phyloP scores from a whole-genome alignment of 2,888 invertebrate species.

The Eremobia ochroleuca region DNA sequence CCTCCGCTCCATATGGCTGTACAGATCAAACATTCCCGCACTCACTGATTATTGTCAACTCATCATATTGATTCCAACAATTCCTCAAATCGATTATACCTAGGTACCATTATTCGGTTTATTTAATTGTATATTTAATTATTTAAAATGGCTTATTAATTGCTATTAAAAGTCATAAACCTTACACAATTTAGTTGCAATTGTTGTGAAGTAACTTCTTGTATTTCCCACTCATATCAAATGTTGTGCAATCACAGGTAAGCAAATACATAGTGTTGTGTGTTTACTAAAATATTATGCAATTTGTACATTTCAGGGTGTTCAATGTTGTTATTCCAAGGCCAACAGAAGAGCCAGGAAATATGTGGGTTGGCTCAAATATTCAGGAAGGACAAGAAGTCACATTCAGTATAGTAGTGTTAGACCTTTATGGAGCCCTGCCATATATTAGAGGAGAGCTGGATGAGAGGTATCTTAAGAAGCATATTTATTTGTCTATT shows the following conservation, averaged over 20 bases:
- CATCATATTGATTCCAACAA: too few species aligned
- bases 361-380: conserved; percentile 91
- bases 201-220: neutral
- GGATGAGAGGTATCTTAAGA: conserved; percentile 83
- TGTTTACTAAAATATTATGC: conserved; percentile 12
- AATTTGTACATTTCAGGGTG: conserved; percentile 80
- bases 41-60: too few species aligned
- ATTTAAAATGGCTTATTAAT: too few species aligned
- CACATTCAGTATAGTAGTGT: conserved; percentile 90
- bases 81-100: too few species aligned
- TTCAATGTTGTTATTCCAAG: conserved; percentile 94
- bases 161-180: too few species aligned
- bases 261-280: neutral
- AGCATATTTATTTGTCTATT: neutral
- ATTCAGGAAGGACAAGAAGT: conserved; percentile 92
- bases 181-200: neutral
- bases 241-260: conserved; percentile 35
- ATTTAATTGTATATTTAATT: too few species aligned
- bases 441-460: conserved; percentile 93
- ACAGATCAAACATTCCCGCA: too few species aligned
- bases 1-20: too few species aligned
- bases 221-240: conserved; percentile 7
- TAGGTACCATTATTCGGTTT: too few species aligned
- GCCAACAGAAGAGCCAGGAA: conserved; percentile 87
- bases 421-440: conserved; percentile 91